Evolutionary conservation across 2,113 vertebrate genomes (phyloP).

Genomic region (Caloenas nicobarica): DNA sequence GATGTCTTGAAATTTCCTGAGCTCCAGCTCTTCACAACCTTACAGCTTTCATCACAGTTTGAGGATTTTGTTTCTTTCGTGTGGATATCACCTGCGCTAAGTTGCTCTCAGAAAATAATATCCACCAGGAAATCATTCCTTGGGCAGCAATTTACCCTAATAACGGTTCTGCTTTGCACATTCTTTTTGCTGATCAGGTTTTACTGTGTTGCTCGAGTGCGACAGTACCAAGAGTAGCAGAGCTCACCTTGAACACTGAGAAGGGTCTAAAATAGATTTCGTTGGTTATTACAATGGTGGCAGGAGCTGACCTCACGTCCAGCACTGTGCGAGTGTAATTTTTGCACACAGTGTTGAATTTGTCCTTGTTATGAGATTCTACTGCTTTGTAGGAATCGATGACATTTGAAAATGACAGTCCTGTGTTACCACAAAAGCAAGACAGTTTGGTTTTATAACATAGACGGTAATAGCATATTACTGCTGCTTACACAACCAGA

Average conservation of each 20-base stretch:
- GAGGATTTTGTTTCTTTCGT: slow-evolving; percentile 24
- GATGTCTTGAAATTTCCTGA: neutral
- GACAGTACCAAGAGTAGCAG: neutral
- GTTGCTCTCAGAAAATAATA: slow-evolving; percentile 14
- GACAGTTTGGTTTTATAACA: neutral
- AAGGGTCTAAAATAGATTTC: neutral
- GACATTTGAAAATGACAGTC: neutral
- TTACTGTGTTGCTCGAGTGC: neutral
- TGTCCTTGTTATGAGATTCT: neutral
- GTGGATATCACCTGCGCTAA: neutral
- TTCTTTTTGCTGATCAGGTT: neutral
- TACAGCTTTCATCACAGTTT: neutral
- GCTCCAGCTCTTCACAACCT: neutral
- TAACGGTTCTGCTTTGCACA: neutral
- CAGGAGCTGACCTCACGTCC: neutral
- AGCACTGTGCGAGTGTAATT: neutral
- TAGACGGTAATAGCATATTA: neutral
- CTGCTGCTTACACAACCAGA: neutral
- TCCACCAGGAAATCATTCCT: neutral
- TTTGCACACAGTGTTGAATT: neutral
- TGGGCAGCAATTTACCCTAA: slow-evolving; percentile 14
- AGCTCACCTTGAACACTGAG: slow-evolving; percentile 1
- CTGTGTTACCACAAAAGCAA: neutral
- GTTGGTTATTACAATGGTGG: neutral
- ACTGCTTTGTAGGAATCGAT: neutral